phyloP scores from a whole-genome alignment of 2,113 vertebrate genomes.

The Poecile atricapillus region DNA sequence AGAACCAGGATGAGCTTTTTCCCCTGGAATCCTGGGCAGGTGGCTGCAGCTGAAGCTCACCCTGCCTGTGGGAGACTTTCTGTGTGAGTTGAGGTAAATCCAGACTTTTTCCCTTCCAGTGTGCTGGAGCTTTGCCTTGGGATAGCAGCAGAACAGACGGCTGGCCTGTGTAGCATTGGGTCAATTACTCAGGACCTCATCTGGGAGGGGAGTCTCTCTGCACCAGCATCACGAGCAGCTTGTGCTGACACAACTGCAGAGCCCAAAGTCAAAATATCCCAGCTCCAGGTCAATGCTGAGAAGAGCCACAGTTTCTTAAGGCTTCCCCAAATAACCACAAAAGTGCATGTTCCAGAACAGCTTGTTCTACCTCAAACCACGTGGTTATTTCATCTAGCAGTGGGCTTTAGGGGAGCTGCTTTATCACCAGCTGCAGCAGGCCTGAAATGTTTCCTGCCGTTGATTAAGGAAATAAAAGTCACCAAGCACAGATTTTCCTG shows the following conservation, averaged over 20 bases:
- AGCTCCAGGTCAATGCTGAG: background rate
- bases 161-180: background rate
- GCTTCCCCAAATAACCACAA: background rate
- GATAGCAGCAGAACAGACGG: background rate
- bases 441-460: background rate
- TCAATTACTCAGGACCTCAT: background rate
- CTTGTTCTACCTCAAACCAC: conserved; percentile 12
- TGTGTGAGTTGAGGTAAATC: background rate
- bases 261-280: background rate
- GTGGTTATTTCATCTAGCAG: conserved; percentile 2
- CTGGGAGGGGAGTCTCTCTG: background rate
- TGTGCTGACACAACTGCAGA: background rate
- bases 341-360: background rate
- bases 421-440: conserved; percentile 37
- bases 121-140: background rate
- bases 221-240: background rate
- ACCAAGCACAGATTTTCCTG: background rate
- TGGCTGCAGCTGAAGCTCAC: background rate
- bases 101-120: background rate
- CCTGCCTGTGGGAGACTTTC: background rate
- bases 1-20: background rate
- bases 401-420: background rate
- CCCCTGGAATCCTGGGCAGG: background rate
- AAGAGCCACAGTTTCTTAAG: background rate
- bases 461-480: conserved; percentile 39